These are phyloP conservation scores for Diaperis boleti DNA, from an alignment of 2,888 invertebrate species.

Conservation along the genomic window DNA sequence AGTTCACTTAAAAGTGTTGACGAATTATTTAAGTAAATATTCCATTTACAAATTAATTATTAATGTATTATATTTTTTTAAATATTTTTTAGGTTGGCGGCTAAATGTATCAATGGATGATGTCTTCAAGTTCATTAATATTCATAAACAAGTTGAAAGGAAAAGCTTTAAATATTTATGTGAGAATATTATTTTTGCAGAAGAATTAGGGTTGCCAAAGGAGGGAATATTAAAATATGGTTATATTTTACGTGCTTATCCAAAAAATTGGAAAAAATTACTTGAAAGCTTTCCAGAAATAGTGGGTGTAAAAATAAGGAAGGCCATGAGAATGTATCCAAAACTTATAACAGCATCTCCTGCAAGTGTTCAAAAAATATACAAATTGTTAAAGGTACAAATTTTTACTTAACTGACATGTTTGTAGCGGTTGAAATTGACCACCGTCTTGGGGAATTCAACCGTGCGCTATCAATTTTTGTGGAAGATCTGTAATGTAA, in stretches of 20 bases:
- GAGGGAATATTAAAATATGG: slow-evolving; percentile 71
- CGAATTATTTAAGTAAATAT: slow-evolving; percentile 56
- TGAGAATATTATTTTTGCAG: slow-evolving; percentile 70
- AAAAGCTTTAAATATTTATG: slow-evolving; percentile 69
- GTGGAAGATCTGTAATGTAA: too few relatives aligned
- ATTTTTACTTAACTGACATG: too few relatives aligned
- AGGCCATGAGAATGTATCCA: slow-evolving; percentile 71
- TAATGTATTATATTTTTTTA: too few relatives aligned
- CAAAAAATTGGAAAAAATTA: slow-evolving; percentile 71
- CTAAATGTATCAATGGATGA: slow-evolving; percentile 63
- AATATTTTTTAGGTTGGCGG: slow-evolving; percentile 58
- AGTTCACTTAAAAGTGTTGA: slow-evolving; percentile 56
- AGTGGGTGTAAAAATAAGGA: slow-evolving; percentile 70
- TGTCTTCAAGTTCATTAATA: slow-evolving; percentile 61
- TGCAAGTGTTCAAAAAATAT: slow-evolving; percentile 69
- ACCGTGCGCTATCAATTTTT: too few relatives aligned
- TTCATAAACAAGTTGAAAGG: slow-evolving; percentile 61
- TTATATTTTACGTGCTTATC: slow-evolving; percentile 72
- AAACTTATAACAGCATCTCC: slow-evolving; percentile 74
- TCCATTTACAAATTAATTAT: too few relatives aligned
- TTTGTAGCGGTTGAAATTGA: too few relatives aligned
- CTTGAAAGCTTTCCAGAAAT: slow-evolving; percentile 69
- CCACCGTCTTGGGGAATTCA: too few relatives aligned
- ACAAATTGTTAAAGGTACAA: slow-evolving; percentile 67
- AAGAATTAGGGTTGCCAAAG: slow-evolving; percentile 70